Base-by-base conservation (phyloP, 2,113 vertebrate genomes). In the Macroglossus sobrinus region DNA sequence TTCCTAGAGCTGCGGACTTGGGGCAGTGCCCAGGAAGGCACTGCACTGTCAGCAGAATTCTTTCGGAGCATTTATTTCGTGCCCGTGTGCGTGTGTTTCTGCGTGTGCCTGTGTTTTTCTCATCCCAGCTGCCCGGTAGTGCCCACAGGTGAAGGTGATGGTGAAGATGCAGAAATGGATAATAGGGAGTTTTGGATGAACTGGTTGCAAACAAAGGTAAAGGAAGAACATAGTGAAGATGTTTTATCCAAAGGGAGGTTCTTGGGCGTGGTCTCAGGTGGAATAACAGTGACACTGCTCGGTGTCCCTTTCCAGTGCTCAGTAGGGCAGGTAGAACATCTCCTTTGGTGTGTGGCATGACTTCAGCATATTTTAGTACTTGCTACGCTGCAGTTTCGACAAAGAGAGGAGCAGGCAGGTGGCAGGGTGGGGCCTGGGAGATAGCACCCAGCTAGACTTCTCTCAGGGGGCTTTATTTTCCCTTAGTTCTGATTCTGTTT, bases 171-270 rank as follows among this genome's bases (percentile, higher is more conserved):
- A 45, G 63, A 55, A 3, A 4, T 11, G 35, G 84, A 43, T 30
- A 19, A 1, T 26, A 75, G 4, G 28, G 63, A 50, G 28, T 19
- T 1, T 3, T 35, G 69, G 61, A 4, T 26, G 30, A 33, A 15
- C 47, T 53, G 1, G 61, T 30, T 7, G 11, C 21, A 30, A 7
- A 0, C 21, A 30, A 7, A 0, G 4, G n/a, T 33, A 66, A 59
- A 64, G 24, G 6, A 30, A 79, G 35, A 47, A 14, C n/a, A 28
- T 1, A 4, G 28, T 47, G 30, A 76, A 19, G 55, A 33, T 21
- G 7, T 63, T 90, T 68, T n/a, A 47, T 63, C 24, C 50, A 10
- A 10, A 80, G 64, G 1, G 19, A 64, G 79, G n/a, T 63, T n/a
- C 47, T 43, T 71, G 50, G 15, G 64, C 40, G 28, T 68, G 55